Evolutionary conservation across 1,140 invertebrate species (phyloP).

Genomic region (Radopholus similis): DNA sequence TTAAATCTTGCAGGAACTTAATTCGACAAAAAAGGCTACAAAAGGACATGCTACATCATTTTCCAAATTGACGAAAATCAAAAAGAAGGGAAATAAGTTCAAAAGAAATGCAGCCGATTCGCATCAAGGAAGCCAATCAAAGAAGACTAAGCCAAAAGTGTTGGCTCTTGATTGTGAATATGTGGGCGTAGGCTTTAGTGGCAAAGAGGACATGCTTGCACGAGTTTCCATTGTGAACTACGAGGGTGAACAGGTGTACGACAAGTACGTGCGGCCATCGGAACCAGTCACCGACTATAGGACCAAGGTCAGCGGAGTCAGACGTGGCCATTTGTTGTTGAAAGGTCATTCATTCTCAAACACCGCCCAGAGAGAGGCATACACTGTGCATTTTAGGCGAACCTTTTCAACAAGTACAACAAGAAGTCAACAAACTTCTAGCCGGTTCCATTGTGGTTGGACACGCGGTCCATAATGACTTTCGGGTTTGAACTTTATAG

Average conservation of each 20-base stretch:
- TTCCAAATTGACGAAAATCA: too few species aligned
- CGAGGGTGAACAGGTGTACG: conserved; percentile 78
- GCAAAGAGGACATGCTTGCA: conserved; percentile 64
- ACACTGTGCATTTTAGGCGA: too few species aligned
- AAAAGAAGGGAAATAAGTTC: too few species aligned
- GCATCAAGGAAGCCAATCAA: conserved; percentile 12
- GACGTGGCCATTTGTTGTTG: conserved; percentile 70
- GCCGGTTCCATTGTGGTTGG: conserved; percentile 76
- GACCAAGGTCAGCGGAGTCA: conserved; percentile 80
- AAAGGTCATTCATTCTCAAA: too few species aligned
- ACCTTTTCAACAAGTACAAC: conserved; percentile 74
- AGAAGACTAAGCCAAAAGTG: conserved; percentile 25
- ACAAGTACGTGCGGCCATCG: conserved; percentile 75
- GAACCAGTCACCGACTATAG: conserved; percentile 77
- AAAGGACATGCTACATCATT: too few species aligned
- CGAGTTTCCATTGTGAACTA: conserved; percentile 86
- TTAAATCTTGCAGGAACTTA: too few species aligned
- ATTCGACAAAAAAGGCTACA: too few species aligned
- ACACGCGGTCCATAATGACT: conserved; percentile 80
- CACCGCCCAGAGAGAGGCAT: too few species aligned
- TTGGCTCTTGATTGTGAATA: conserved; percentile 93
- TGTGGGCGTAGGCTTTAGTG: conserved; percentile 77
- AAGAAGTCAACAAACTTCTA: conserved; percentile 75
- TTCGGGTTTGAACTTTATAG: conserved; percentile 60
- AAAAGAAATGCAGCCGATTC: background rate